These are phyloP conservation scores for Blastobasis lacticolella DNA, from an alignment of 2,888 invertebrate species.

Conservation along the genomic window DNA sequence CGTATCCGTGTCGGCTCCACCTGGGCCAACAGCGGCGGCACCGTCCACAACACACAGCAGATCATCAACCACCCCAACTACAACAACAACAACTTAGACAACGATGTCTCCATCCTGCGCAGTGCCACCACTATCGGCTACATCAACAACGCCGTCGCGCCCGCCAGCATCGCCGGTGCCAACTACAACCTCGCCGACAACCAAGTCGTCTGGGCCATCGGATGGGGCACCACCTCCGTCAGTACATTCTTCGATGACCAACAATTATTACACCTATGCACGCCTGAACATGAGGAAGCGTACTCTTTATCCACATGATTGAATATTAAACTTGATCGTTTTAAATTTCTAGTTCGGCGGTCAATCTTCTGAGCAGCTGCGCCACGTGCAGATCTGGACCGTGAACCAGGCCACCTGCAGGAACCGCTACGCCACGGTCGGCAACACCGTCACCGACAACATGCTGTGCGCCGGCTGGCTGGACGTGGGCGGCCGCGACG, in stretches of 20 bases:
- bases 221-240: constrained; percentile 40
- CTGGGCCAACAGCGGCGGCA: constrained; percentile 29
- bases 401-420: constrained; percentile 29
- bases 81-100: constrained; percentile 17
- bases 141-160: constrained; percentile 18
- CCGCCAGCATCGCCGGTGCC: constrained; percentile 30
- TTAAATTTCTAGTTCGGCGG: constrained; percentile 19
- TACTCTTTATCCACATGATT: neutral
- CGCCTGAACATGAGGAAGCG: neutral
- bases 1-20: constrained; percentile 29
- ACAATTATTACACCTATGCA: neutral
- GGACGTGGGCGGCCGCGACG: constrained; percentile 46
- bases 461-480: constrained; percentile 39
- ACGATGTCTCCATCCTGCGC: constrained; percentile 33
- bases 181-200: constrained; percentile 35
- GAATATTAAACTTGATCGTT: neutral
- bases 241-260: constrained; percentile 15
- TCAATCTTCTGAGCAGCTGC: constrained; percentile 26
- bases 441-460: constrained; percentile 23
- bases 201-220: constrained; percentile 35
- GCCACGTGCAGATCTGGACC: constrained; percentile 31
- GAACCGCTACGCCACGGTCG: constrained; percentile 24
- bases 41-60: constrained; percentile 12
- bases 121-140: constrained; percentile 16
- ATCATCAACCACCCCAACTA: constrained; percentile 25